Percentiles rank a stretch among this genome's conserved stretches.
phyloP scores from a whole-genome alignment of 2,797 vertebrate species.

The Podarcis siculus region DNA sequence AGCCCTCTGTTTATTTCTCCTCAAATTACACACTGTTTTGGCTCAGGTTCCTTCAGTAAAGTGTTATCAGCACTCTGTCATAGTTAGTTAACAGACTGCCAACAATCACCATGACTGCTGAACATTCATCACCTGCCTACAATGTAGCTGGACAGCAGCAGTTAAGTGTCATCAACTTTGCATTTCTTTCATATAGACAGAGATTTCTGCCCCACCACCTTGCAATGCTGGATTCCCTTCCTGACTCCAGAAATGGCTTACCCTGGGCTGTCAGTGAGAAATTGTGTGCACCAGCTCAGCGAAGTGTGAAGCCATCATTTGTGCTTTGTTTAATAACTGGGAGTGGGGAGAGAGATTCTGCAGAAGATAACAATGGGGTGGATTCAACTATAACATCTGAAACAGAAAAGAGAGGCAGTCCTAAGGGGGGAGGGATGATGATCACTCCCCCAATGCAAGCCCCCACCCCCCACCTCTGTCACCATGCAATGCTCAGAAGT shows the following conservation, averaged over 20 bases:
- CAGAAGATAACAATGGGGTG: not conserved
- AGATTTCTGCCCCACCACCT: no score
- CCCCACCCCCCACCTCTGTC: not conserved
- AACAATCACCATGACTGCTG: no score
- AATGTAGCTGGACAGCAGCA: no score
- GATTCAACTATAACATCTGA: not conserved
- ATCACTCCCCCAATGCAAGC: not conserved
- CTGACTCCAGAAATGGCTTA: not conserved
- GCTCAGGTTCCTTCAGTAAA: no score
- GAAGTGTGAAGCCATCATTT: not conserved
- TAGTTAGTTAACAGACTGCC: no score
- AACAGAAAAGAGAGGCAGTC: accelerated
- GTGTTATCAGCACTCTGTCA: no score
- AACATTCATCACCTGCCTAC: no score
- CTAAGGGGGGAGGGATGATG: not conserved
- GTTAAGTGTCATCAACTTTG: not conserved
- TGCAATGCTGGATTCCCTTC: not conserved
- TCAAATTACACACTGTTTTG: no score
- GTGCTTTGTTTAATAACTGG: not conserved
- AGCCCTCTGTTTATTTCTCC: no score
- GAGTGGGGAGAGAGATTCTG: not conserved
- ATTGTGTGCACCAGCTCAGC: not conserved
- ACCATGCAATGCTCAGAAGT: accelerated
- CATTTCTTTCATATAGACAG: not conserved
- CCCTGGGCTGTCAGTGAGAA: not conserved